These are phyloP conservation scores for Cheilosia urbana DNA, from an alignment of 2,888 invertebrate genomes.

Conservation along the genomic window DNA sequence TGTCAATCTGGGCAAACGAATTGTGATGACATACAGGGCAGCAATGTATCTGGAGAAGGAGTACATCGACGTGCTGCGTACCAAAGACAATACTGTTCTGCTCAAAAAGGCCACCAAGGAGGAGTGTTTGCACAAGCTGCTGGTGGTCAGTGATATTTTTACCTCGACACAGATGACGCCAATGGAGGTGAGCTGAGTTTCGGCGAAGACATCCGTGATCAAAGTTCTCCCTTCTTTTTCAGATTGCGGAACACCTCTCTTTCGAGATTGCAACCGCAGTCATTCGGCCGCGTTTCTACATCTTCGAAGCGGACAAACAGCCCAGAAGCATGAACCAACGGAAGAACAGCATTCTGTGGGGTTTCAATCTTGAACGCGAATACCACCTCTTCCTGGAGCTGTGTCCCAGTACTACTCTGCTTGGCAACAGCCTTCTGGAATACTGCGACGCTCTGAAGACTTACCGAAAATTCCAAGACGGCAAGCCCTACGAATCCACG, in stretches of 20 bases:
- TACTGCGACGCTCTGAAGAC: conserved; percentile 82
- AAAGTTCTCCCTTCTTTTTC: conserved; percentile 46
- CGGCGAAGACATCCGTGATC: too few species aligned
- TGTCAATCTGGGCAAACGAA: conserved; percentile 84
- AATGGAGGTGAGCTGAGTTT: conserved; percentile 82
- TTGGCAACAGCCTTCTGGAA: conserved; percentile 84
- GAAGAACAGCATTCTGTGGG: conserved; percentile 83
- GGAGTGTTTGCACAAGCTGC: conserved; percentile 85
- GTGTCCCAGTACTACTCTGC: conserved; percentile 84
- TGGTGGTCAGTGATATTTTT: conserved; percentile 87
- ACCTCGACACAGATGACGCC: conserved; percentile 85
- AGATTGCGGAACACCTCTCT: conserved; percentile 86
- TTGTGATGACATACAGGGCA: conserved; percentile 86
- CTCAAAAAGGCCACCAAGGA: conserved; percentile 85
- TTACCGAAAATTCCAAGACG: conserved; percentile 82
- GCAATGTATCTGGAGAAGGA: conserved; percentile 85
- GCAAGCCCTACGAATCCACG: conserved; percentile 78
- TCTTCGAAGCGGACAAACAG: conserved; percentile 81
- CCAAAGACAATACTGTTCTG: conserved; percentile 84
- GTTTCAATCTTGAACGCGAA: conserved; percentile 84
- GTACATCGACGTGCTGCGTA: conserved; percentile 85
- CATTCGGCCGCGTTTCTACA: conserved; percentile 83
- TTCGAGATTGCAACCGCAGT: conserved; percentile 85
- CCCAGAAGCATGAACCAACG: conserved; percentile 76
- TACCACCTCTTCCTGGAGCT: conserved; percentile 85